These are phyloP conservation scores for Agrilus biguttatus DNA, from an alignment of 2,888 invertebrate genomes.

Conservation along the genomic window DNA sequence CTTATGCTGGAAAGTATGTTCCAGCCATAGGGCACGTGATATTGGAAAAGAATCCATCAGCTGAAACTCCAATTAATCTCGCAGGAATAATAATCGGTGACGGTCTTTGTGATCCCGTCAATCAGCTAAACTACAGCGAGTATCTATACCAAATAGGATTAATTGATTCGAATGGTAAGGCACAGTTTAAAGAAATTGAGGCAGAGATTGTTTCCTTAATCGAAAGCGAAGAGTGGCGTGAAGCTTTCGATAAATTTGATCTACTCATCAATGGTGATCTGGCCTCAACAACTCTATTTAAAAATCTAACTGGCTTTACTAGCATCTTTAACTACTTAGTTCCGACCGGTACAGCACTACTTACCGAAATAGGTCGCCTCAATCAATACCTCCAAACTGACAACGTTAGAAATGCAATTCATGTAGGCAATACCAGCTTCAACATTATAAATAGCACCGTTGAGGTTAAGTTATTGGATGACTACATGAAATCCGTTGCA, in stretches of 20 bases:
- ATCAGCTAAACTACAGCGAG: constrained; percentile 36
- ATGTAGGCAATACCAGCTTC: constrained; percentile 6
- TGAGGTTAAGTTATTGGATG: constrained; percentile 52
- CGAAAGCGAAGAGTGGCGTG: constrained; percentile 12
- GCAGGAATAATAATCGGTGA: constrained; percentile 40
- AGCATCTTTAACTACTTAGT: constrained; percentile 9
- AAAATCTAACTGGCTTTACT: constrained; percentile 8
- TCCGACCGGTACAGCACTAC: constrained; percentile 6
- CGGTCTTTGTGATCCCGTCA: constrained; percentile 36
- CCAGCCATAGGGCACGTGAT: constrained; percentile 39
- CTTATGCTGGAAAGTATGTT: constrained; percentile 43
- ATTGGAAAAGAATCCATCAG: constrained; percentile 30
- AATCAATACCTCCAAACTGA: constrained; percentile 14
- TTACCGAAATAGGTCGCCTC: neutral
- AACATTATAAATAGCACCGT: constrained; percentile 33
- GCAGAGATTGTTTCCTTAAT: constrained; percentile 15
- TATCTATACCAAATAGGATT: constrained; percentile 39
- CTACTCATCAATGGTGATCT: constrained; percentile 3
- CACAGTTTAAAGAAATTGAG: constrained; percentile 13
- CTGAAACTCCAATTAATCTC: constrained; percentile 27
- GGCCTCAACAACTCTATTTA: constrained; percentile 18
- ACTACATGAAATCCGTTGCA: constrained; percentile 71
- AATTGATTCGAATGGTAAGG: constrained; percentile 19
- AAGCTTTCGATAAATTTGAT: constrained; percentile 22
- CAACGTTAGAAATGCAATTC: constrained; percentile 3